Percentiles rank a stretch among this genome's conserved stretches.
Evolutionary conservation across 2,888 invertebrate genomes (phyloP).

Genomic region (Norana najaformis): DNA sequence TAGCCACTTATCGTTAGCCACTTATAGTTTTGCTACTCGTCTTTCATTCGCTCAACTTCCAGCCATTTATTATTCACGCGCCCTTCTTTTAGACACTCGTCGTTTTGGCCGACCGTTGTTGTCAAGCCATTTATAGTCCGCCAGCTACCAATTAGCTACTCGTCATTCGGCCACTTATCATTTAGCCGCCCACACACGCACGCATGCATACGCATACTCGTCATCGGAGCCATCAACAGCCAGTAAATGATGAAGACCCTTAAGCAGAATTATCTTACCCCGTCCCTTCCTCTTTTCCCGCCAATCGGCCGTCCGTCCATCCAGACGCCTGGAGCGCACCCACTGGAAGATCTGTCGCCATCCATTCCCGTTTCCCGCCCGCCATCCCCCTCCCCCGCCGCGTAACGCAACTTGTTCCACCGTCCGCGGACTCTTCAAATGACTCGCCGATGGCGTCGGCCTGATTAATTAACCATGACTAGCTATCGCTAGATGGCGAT

Average conservation of each 20-base stretch:
- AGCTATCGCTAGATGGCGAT: not conserved
- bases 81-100: not conserved
- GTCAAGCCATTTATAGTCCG: too few relatives aligned
- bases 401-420: not conserved
- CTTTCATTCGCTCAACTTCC: not conserved
- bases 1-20: not conserved
- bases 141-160: too few relatives aligned
- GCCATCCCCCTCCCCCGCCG: not conserved
- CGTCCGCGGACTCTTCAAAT: not conserved
- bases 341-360: not conserved
- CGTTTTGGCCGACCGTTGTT: too few relatives aligned
- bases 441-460: constrained; percentile 4
- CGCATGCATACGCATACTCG: not conserved
- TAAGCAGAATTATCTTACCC: not conserved
- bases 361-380: not conserved
- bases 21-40: not conserved
- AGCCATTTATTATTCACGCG: not conserved
- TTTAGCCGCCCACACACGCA: not conserved
- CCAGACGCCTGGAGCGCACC: not conserved
- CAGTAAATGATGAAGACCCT: not conserved
- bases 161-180: too few relatives aligned
- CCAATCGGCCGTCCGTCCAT: not conserved
- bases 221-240: not conserved
- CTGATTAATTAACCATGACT: not conserved
- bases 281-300: not conserved